Conservation (phyloP, 1,140 invertebrate species). For the Elysia chlorotica region DNA sequence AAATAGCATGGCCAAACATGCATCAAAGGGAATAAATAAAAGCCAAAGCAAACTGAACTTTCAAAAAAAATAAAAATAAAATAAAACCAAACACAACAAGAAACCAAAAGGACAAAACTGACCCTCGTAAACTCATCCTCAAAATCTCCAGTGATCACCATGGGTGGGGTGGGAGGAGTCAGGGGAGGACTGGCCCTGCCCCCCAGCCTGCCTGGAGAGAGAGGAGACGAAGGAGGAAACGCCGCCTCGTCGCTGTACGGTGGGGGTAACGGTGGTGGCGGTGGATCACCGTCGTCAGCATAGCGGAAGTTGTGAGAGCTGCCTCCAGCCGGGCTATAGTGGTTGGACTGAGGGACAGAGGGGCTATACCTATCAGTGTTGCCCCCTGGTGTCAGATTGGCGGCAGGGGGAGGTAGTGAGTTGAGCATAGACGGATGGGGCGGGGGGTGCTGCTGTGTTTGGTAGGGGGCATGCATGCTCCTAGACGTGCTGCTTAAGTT, state of each 20-base stretch:
- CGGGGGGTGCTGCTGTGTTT: too few relatives aligned
- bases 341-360: too few relatives aligned
- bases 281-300: not conserved
- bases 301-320: not conserved
- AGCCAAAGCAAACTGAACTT: not conserved
- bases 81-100: not conserved
- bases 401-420: too few relatives aligned
- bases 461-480: too few relatives aligned
- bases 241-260: not conserved
- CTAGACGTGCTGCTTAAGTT: too few relatives aligned
- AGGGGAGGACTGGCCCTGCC: slow-evolving; percentile 14
- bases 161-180: slow-evolving; percentile 20
- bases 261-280: not conserved
- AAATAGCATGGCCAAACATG: not conserved
- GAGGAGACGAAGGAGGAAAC: not conserved
- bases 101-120: too few relatives aligned
- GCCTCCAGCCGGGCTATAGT: not conserved
- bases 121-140: slow-evolving; percentile 41
- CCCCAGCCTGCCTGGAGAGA: not conserved
- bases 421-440: too few relatives aligned
- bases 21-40: not conserved
- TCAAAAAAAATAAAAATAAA: not conserved
- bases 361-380: too few relatives aligned
- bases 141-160: slow-evolving; percentile 13
- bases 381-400: too few relatives aligned